Evolutionary conservation across 2,888 invertebrate species (phyloP).

Genomic region (Limenitis camilla): DNA sequence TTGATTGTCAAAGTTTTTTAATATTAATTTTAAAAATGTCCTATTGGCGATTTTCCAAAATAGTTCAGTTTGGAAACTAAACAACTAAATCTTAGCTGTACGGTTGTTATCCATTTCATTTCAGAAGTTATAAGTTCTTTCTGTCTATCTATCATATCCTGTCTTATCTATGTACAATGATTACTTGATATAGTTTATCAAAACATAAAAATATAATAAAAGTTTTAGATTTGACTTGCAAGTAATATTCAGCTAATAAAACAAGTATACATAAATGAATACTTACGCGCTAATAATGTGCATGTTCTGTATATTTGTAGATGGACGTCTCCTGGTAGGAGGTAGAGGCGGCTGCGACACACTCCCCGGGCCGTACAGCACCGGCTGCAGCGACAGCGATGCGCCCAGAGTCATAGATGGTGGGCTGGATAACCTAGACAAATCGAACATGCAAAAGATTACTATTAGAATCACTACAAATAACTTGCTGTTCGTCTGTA

Average conservation of each 20-base stretch:
- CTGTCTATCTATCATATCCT: too few species aligned
- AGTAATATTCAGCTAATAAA: not conserved
- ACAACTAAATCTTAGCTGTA: not conserved
- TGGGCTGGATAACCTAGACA: slow-evolving; percentile 59
- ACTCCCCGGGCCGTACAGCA: slow-evolving; percentile 62
- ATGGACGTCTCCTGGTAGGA: slow-evolving; percentile 69
- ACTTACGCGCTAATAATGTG: slow-evolving; percentile 82
- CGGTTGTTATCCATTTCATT: not conserved
- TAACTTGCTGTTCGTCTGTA: too few species aligned
- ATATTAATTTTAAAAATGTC: not conserved
- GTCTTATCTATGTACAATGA: too few species aligned
- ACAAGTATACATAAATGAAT: slow-evolving; percentile 4
- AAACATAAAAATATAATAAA: too few species aligned
- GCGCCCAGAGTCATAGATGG: slow-evolving; percentile 71
- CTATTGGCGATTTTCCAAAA: not conserved
- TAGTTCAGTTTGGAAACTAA: not conserved
- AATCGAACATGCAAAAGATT: too few species aligned
- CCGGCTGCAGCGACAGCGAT: slow-evolving; percentile 67
- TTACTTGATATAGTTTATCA: too few species aligned
- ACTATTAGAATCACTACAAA: too few species aligned
- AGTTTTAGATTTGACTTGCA: too few species aligned
- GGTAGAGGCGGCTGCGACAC: slow-evolving; percentile 67
- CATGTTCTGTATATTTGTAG: slow-evolving; percentile 75
- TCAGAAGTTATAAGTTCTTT: too few species aligned
- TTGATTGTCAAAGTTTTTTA: not conserved